Conservation (phyloP, 2,888 invertebrate genomes). For the Theodoxus fluviatilis region DNA sequence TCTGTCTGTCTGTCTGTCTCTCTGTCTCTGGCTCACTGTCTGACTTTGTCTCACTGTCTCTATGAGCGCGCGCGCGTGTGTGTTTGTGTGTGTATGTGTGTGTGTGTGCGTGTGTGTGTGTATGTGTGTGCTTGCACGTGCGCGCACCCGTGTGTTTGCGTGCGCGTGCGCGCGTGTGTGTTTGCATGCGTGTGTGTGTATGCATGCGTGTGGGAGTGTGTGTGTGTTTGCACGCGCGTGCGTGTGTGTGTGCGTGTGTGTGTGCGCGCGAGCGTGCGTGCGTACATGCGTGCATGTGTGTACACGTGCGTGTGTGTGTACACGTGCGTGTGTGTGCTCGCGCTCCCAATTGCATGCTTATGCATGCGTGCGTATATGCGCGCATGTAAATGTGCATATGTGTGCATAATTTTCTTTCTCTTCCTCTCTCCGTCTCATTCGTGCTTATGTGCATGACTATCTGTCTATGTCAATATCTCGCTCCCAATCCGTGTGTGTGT, state of each 20-base stretch:
- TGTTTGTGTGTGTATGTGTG: slow-evolving; percentile 3
- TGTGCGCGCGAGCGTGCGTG: slow-evolving; percentile 12
- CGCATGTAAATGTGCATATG: neutral
- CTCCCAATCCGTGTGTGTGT: neutral
- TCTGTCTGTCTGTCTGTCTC: neutral
- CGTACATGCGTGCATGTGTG: slow-evolving; percentile 12
- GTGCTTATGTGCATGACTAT: too few species aligned
- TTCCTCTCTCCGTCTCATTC: slow-evolving; percentile 10
- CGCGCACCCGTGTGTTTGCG: neutral
- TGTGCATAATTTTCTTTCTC: slow-evolving; percentile 1
- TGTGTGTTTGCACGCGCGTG: neutral
- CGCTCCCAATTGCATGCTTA: neutral
- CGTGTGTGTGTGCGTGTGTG: neutral
- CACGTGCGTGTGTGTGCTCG: neutral
- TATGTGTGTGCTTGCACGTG: slow-evolving; percentile 1
- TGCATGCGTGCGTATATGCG: slow-evolving; percentile 1
- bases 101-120: slow-evolving; percentile 13
- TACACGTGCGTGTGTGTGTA: slow-evolving; percentile 20
- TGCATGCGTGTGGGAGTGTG: neutral
- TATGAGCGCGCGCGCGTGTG: neutral
- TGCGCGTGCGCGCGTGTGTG: neutral
- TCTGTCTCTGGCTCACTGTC: slow-evolving; percentile 11
- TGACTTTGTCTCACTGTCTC: slow-evolving; percentile 14
- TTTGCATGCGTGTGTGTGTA: neutral
- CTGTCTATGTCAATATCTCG: too few species aligned